Conservation (phyloP, 2,797 vertebrate species). For the Myioborus miniatus region DNA sequence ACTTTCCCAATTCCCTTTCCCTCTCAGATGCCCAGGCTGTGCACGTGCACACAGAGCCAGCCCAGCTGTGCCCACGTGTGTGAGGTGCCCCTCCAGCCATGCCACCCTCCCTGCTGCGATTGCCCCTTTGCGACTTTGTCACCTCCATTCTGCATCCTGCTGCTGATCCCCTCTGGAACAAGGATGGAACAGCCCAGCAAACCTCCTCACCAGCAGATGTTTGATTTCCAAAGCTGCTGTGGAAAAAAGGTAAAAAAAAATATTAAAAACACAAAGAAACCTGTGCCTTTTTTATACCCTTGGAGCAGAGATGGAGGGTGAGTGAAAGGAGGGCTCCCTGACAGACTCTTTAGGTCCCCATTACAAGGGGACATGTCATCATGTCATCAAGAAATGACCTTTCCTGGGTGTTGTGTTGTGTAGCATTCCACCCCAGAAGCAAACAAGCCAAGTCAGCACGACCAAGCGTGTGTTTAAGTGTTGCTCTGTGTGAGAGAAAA, state of each 20-base stretch:
- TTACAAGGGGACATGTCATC: background rate
- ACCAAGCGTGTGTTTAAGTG: background rate
- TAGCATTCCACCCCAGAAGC: background rate
- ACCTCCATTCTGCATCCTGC: background rate
- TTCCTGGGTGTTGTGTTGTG: accelerated
- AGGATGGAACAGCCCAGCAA: background rate
- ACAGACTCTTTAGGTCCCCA: accelerated
- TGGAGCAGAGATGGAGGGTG: background rate
- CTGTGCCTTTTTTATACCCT: background rate
- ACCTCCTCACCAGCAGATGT: background rate
- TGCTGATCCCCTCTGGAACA: accelerated
- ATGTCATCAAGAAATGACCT: background rate
- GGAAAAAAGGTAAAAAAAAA: background rate
- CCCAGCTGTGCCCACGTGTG: accelerated
- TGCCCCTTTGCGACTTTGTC: background rate
- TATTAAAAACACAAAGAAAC: background rate
- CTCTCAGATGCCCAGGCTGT: background rate
- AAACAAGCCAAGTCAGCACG: background rate
- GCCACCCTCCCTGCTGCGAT: accelerated
- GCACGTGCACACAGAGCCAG: accelerated
- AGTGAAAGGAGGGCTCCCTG: background rate
- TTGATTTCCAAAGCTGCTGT: background rate
- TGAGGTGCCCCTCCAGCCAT: accelerated
- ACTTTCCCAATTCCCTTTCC: background rate
- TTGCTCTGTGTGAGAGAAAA: background rate